These are phyloP conservation scores for Gavialis gangeticus DNA, from an alignment of 2,113 vertebrate genomes.

Conservation along the genomic window DNA sequence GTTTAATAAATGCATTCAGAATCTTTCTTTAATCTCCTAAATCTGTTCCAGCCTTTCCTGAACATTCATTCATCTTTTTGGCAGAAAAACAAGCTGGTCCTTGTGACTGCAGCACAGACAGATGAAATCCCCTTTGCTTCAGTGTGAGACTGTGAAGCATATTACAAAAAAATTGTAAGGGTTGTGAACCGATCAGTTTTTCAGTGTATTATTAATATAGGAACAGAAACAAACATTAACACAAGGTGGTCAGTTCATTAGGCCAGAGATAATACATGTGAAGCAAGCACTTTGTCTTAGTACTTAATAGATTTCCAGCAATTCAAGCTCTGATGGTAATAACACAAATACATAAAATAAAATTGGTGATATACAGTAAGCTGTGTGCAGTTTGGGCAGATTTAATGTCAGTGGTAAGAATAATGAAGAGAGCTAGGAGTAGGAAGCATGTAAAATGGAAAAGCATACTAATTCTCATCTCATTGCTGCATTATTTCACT, in stretches of 20 bases:
- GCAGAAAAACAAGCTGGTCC: background rate
- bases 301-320: background rate
- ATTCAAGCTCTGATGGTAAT: background rate
- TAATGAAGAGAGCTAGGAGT: background rate
- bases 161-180: background rate
- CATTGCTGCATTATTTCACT: background rate
- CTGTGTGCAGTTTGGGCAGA: background rate
- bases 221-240: background rate
- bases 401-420: background rate
- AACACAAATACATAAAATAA: background rate
- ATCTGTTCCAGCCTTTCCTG: background rate
- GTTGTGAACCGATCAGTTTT: background rate
- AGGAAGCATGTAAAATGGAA: background rate
- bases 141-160: background rate
- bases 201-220: background rate
- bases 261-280: background rate
- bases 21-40: slow-evolving; percentile 4
- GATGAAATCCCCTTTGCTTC: background rate
- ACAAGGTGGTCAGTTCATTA: background rate
- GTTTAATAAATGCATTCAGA: background rate
- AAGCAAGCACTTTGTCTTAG: background rate
- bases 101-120: background rate
- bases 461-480: rapidly evolving
- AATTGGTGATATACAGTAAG: background rate
- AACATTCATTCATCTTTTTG: background rate